A percentile compares a stretch with the other conserved stretches of the same genome.
phyloP scores from a whole-genome alignment of 2,113 vertebrate genomes.

The Leucopternis melanops region DNA sequence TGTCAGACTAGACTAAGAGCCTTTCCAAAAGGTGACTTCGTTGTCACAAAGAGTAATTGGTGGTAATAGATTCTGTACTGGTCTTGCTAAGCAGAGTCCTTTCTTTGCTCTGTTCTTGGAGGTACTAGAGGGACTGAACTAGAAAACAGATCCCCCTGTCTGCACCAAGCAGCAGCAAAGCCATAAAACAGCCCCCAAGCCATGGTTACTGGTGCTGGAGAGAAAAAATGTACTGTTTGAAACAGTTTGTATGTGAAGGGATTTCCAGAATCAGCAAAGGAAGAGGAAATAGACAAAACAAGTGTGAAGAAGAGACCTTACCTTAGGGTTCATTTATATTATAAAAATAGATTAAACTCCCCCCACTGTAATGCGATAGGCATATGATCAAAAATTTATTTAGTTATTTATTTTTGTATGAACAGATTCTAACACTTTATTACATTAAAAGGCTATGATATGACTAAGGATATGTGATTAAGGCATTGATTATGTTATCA shows the following conservation, averaged over 20 bases:
- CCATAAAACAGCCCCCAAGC: background rate
- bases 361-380: background rate
- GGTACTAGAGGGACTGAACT: background rate
- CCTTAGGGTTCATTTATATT: background rate
- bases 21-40: background rate
- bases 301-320: background rate
- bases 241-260: background rate
- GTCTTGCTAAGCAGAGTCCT: background rate
- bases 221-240: background rate
- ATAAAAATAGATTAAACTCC: background rate
- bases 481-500: background rate
- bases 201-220: background rate
- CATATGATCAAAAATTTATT: background rate
- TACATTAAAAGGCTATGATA: background rate
- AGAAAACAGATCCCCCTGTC: background rate
- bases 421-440: background rate
- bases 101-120: background rate
- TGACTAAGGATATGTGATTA: background rate
- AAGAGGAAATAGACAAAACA: background rate
- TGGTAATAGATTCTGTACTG: background rate
- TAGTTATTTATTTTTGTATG: background rate
- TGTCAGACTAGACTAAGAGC: background rate
- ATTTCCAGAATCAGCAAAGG: background rate
- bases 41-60: background rate
- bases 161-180: background rate